These are phyloP conservation scores for Chrysogorgia sp. DNA, from an alignment of 92 coral and sea anemone species.

Conservation along the genomic window DNA sequence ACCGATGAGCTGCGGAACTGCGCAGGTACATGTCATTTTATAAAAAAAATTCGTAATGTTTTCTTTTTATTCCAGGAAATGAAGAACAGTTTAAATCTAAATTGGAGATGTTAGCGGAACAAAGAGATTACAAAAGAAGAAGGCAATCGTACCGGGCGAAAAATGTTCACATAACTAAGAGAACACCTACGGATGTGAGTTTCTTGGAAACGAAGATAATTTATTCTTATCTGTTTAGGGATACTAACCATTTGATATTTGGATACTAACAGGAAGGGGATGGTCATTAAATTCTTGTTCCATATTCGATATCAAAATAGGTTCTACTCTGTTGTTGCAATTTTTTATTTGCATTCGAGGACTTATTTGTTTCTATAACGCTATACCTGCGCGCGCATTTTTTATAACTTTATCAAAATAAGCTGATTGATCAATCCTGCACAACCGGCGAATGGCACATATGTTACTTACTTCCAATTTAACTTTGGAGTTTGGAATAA, in stretches of 20 bases:
- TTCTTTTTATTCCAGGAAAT: neutral
- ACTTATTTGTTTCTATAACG: too few species aligned
- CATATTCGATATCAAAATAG: neutral
- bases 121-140: slow-evolving; percentile 94
- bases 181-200: slow-evolving; percentile 84
- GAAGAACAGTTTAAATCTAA: slow-evolving; percentile 65
- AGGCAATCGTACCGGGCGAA: slow-evolving; percentile 98
- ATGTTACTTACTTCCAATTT: too few species aligned
- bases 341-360: too few species aligned
- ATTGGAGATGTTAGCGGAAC: slow-evolving; percentile 80
- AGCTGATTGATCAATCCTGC: too few species aligned
- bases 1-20: too few species aligned
- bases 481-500: too few species aligned
- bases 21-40: too few species aligned
- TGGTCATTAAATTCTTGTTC: neutral
- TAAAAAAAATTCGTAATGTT: neutral
- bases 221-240: neutral
- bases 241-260: neutral
- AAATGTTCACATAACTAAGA: slow-evolving; percentile 94
- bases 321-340: too few species aligned
- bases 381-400: too few species aligned
- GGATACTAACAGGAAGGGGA: neutral
- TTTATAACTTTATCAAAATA: too few species aligned
- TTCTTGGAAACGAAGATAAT: neutral
- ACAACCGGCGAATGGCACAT: too few species aligned